Base-by-base conservation (phyloP, 2,797 vertebrate genomes). In the Siniperca undulata region DNA sequence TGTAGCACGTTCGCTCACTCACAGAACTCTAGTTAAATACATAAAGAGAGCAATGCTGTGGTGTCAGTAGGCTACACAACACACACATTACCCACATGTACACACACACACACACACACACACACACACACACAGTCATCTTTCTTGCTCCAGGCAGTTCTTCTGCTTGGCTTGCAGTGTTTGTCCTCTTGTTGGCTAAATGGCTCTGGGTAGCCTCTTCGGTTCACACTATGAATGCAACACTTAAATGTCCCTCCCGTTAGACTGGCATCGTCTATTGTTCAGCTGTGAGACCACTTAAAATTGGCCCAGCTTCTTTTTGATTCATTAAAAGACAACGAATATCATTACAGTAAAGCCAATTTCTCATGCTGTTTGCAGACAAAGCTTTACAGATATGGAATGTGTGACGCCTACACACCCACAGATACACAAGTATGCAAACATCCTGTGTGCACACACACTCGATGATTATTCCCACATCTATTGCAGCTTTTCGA, bases 141-240 rank as follows among this genome's bases (percentile, higher is more conserved):
- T 91, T 61, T 42, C 52, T 82, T 65, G 94, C 94, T 94, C 42
- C 78, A 82, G 88, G 88, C 88, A 48, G 71, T 93, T 94, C 88
- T 95, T 95, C 92, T 94, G 93, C 94, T 92, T 92, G 92, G 87
- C 87, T 95, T 91, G 90, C 91, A 85, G 88, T 93, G 89, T 90
- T 94, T 92, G 89, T 93, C 88, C 84, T 89, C 81, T 89, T 67
- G 80, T 86, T 89, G 87, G 74, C 74, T 83, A 88, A 89, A 91
- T 86, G 84, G 80, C 88, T 86, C 48, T 78, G 71, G 83, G 85
- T 92, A 78, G 78, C 78, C 85, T 88, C 83, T 85, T 56, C 8
- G 62, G 70, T 75, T 91, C 70, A 53, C 69, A 81, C 82, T 60
- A 46, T 80, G 80, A 85, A 77, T 88, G 81, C 77, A 78, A 85